A percentile compares a stretch with the other conserved stretches of the same genome.
Evolutionary conservation across 1,140 invertebrate species (phyloP).

Genomic region (Fopius arisanus): DNA sequence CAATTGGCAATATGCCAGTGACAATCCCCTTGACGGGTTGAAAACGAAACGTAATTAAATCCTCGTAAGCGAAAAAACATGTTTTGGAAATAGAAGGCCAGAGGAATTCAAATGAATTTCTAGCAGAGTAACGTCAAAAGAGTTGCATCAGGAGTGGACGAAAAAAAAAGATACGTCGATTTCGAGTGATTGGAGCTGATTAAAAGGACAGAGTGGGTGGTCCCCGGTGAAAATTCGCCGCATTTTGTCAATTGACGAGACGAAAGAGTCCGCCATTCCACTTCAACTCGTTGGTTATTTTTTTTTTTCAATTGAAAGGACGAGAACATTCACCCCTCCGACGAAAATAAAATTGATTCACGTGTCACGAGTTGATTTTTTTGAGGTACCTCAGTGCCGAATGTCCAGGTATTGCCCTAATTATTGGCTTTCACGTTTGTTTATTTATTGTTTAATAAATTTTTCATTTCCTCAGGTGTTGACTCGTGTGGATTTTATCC

Average conservation of each 20-base stretch:
- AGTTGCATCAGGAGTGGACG: neutral
- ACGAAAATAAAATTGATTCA: too few relatives aligned
- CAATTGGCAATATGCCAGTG: neutral
- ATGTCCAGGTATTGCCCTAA: too few relatives aligned
- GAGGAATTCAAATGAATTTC: conserved; percentile 1
- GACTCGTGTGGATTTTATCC: too few relatives aligned
- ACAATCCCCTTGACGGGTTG: conserved; percentile 43
- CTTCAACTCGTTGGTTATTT: too few relatives aligned
- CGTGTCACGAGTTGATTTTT: too few relatives aligned
- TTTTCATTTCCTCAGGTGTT: too few relatives aligned
- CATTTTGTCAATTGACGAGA: neutral
- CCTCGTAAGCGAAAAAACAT: conserved; percentile 53
- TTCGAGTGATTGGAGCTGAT: neutral
- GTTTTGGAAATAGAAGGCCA: conserved; percentile 55
- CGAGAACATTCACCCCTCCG: neutral
- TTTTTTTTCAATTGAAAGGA: neutral
- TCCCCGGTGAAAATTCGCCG: neutral
- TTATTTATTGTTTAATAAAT: too few relatives aligned
- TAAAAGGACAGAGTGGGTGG: neutral
- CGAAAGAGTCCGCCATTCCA: neutral
- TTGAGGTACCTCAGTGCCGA: too few relatives aligned
- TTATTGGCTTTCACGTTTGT: too few relatives aligned
- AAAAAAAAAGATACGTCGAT: neutral
- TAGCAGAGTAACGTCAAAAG: conserved; percentile 1
- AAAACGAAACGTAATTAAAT: conserved; percentile 61